A percentile compares a stretch with the other conserved stretches of the same genome.
Conservation (phyloP, 2,797 vertebrate genomes). For the Cephalopachus bancanus region DNA sequence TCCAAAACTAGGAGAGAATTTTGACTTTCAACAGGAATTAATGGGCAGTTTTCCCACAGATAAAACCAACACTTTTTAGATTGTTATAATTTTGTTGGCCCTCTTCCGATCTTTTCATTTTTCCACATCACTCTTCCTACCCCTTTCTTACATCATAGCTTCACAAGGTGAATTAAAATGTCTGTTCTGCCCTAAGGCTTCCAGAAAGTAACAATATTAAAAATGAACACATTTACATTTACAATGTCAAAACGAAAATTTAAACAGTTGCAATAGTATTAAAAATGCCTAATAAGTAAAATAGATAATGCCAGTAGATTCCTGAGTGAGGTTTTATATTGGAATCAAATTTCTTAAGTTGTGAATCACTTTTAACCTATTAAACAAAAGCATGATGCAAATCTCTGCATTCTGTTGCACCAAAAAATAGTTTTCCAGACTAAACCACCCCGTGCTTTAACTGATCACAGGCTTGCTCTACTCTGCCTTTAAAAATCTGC, state of each 20-base stretch:
- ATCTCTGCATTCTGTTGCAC: background rate
- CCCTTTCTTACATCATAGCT: background rate
- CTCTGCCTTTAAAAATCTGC: background rate
- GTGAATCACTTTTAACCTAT: background rate
- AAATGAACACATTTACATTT: background rate
- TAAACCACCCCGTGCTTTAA: background rate
- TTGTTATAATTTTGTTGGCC: slow-evolving; percentile 3
- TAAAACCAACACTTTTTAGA: slow-evolving; percentile 5
- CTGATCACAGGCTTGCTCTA: background rate
- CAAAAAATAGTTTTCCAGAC: background rate
- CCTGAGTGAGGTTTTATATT: background rate
- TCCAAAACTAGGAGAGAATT: background rate
- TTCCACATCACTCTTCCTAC: background rate
- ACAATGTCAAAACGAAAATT: background rate
- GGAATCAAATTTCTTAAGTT: background rate
- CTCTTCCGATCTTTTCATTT: background rate
- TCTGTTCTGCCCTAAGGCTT: background rate
- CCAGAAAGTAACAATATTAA: background rate
- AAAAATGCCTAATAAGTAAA: background rate
- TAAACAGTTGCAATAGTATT: background rate
- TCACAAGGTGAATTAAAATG: slow-evolving; percentile 2
- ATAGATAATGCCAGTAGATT: background rate
- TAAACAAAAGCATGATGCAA: background rate
- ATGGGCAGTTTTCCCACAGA: background rate
- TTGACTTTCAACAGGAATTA: background rate